Conservation (phyloP, 2,113 vertebrate species). For the Rhabdornis inornatus region DNA sequence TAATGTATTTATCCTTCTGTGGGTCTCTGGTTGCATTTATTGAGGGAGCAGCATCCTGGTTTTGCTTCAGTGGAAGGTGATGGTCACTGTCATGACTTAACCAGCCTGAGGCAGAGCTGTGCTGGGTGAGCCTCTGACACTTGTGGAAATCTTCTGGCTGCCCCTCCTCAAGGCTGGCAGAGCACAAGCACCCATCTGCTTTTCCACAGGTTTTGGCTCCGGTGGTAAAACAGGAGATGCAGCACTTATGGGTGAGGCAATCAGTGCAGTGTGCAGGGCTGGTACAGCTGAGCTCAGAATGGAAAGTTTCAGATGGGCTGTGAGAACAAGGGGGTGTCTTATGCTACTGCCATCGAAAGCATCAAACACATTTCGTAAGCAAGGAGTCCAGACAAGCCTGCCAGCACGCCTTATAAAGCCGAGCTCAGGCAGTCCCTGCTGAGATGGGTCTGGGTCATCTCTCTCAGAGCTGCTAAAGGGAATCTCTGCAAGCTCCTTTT, state of each 20-base stretch:
- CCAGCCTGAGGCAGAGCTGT: neutral
- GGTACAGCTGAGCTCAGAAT: neutral
- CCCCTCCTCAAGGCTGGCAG: neutral
- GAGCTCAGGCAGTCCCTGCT: neutral
- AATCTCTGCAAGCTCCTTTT: neutral
- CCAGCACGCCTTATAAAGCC: constrained; percentile 61
- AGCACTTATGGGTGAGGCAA: fast-evolving
- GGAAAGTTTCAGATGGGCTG: neutral
- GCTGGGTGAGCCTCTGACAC: neutral
- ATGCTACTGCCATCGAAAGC: constrained; percentile 31
- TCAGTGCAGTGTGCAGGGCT: neutral
- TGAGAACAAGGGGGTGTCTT: constrained; percentile 70
- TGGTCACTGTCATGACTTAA: neutral
- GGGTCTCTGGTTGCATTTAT: neutral
- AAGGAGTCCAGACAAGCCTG: constrained; percentile 49
- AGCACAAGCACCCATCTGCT: neutral
- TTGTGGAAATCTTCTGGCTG: neutral
- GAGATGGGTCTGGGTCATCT: neutral
- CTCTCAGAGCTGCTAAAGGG: neutral
- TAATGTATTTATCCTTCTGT: neutral
- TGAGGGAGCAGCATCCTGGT: neutral
- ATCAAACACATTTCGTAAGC: constrained; percentile 56
- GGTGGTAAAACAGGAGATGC: neutral
- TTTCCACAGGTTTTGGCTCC: neutral
- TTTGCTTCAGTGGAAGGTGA: neutral